Base-by-base conservation (phyloP, 2,113 vertebrate genomes). In the Larimichthys polyactis region DNA sequence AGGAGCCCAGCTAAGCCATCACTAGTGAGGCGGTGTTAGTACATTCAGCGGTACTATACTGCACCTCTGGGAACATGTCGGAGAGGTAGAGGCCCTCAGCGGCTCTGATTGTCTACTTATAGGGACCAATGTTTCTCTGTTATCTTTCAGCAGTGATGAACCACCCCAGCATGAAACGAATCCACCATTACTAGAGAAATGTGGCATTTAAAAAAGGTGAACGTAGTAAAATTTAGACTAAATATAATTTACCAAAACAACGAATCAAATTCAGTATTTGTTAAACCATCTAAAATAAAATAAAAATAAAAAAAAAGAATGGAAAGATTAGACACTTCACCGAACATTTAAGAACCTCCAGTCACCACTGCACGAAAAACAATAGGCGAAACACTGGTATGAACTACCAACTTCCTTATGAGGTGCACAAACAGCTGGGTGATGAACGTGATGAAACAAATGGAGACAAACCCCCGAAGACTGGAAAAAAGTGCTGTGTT, bases 1-100 rank as follows among this genome's bases (percentile, higher is more conserved):
- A 78, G 85, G 67, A 89, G 86, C 77, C 85, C 78, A 80, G 78
- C 78, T 80, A 59, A 88, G 89, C 90, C 87, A 64, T 94, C 93
- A 94, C 93, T 93, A 94, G 93, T 94, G 89, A 92, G 90, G 93
- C 90, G 93, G 93, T 91, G 85, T 90, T 84, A 60, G 89, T 92
- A 93, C 92, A 93, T 94, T 92, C 91, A 92, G 70, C 17, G 86
- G 83, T 84, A 90, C 84, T 88, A 69, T 88, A 86, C 88, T 92
- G 89, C 88, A 89, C 87, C 86, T 94, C 87, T 90, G 86, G 90
- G 81, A 87, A 89, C 67, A 67, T 55, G 70, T 83, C 27, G 10
- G 75, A 87, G 90, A 93, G 91, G 89, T 93, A 92, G 92, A 93
- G 81, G 91, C 90, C 90, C 85, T 89, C 83, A 75, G 86, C 4